Conservation (phyloP, 1,140 invertebrate genomes). For the Brachystomella parvula region DNA sequence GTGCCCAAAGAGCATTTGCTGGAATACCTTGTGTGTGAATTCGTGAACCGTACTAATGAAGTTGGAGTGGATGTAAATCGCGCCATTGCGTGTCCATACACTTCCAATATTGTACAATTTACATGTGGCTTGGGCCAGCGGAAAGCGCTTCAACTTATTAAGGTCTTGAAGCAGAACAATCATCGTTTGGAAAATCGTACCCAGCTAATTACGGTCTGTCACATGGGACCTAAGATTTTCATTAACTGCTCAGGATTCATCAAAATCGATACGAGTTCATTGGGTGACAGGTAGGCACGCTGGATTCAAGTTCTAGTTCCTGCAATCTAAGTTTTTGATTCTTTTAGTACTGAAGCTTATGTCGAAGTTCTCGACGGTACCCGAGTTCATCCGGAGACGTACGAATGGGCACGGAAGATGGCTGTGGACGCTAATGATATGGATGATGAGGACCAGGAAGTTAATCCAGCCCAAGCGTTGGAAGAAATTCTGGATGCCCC, state of each 20-base stretch:
- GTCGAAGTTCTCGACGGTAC: constrained; percentile 96
- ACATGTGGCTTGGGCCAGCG: constrained; percentile 93
- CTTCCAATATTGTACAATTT: constrained; percentile 88
- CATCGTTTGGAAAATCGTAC: constrained; percentile 88
- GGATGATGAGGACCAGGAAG: constrained; percentile 57
- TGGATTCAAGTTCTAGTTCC: too few relatives aligned
- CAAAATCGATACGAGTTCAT: constrained; percentile 90
- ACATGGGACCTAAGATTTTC: constrained; percentile 97
- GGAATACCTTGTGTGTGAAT: constrained; percentile 78
- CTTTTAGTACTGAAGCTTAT: constrained; percentile 73
- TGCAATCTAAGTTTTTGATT: constrained; percentile 24
- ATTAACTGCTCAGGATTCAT: constrained; percentile 99
- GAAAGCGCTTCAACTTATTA: constrained; percentile 83
- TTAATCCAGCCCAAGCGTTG: constrained; percentile 90
- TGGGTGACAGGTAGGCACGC: constrained; percentile 65
- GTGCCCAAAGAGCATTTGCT: constrained; percentile 75
- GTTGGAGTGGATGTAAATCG: constrained; percentile 98
- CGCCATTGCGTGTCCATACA: constrained; percentile 77
- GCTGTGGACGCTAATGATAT: constrained; percentile 98
- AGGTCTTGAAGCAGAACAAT: constrained; percentile 84
- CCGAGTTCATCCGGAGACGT: constrained; percentile 96
- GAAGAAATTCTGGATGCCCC: constrained; percentile 96
- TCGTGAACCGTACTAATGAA: constrained; percentile 88
- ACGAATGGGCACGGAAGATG: constrained; percentile 99
- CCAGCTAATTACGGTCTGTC: constrained; percentile 86